Base-by-base conservation (phyloP, 2,113 vertebrate species). In the Etheostoma spectabile region DNA sequence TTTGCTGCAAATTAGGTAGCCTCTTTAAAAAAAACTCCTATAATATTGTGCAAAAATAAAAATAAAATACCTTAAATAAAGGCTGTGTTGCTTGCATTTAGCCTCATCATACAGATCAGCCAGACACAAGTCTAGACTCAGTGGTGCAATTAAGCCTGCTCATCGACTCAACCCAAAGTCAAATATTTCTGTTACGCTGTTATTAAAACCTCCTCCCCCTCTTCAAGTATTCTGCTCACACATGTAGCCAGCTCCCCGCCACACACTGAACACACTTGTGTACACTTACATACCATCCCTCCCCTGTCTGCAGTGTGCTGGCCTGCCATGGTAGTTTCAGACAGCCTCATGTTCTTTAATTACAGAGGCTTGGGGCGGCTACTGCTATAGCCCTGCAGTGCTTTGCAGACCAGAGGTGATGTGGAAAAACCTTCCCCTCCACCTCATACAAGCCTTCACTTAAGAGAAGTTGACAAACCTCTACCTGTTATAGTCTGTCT, bases 291-390 rank as follows among this genome's bases (percentile, higher is more conserved):
- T 80, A 51, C 21, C 70, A 68, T 55, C 65, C 35, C 63, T 56
- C 55, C 48, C 11, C 85, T 76, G 72, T 77, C 76, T 89, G 84
- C 88, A 83, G 64, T 73, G 79, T 63, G 83, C 70, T 81, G 77
- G 85, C 74, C 85, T 83, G 88, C 68, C 85, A 80, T 51, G 65
- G 79, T 72, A 59, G 71, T 56, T 80, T 79, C 62, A 86, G 75
- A 88, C 81, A 74, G 80, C 83, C 68, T 87, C 78, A 86, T 87
- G 77, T 78, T 85, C 82, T 87, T 59, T 89, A 91, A 92, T 90
- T 89, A 91, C 75, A 84, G 83, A 87, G 69, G 70, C 70, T 52
- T 22, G 60, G n/a, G 62, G 68, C 79, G 74, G 65, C 75, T 85
- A 84, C 64, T 77, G 67, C 65, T 82, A 48, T 63, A 72, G 85